Evolutionary conservation across 2,888 invertebrate species (phyloP).

Genomic region (Gibbula magus): DNA sequence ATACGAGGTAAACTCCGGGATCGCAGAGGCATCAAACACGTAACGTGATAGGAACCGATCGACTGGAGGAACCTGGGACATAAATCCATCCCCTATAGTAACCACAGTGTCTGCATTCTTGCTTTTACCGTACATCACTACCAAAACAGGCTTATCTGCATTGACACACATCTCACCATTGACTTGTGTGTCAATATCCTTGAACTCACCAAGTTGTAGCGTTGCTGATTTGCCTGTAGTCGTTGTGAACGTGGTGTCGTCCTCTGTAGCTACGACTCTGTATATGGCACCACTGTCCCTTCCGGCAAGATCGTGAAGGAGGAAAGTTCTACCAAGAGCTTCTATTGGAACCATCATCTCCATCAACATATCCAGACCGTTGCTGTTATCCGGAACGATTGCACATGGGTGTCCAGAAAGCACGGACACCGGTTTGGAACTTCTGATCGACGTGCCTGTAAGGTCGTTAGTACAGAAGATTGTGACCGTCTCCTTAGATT

Average conservation of each 20-base stretch:
- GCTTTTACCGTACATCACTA: constrained; percentile 10
- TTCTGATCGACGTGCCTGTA: background rate
- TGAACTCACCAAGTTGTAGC: background rate
- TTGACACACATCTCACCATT: background rate
- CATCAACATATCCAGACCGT: constrained; percentile 2
- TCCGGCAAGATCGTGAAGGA: background rate
- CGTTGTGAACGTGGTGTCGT: background rate
- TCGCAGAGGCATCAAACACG: background rate
- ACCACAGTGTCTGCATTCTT: background rate
- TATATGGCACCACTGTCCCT: constrained; percentile 18
- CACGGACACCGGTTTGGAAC: constrained; percentile 14
- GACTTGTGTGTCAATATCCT: background rate
- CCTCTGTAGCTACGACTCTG: background rate
- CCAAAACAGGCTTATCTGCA: background rate
- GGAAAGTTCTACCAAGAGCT: background rate
- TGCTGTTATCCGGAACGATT: background rate
- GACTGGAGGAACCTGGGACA: background rate
- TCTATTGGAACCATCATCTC: constrained; percentile 9
- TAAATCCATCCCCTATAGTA: background rate
- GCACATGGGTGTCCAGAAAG: constrained; percentile 22
- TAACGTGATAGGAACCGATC: background rate
- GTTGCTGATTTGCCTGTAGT: background rate
- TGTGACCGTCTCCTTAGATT: background rate
- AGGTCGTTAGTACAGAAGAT: background rate
- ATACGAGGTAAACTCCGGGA: background rate